Percentiles rank a stretch among this genome's conserved stretches.
phyloP scores from a whole-genome alignment of 2,113 vertebrate species.

The Monopterus albus region DNA sequence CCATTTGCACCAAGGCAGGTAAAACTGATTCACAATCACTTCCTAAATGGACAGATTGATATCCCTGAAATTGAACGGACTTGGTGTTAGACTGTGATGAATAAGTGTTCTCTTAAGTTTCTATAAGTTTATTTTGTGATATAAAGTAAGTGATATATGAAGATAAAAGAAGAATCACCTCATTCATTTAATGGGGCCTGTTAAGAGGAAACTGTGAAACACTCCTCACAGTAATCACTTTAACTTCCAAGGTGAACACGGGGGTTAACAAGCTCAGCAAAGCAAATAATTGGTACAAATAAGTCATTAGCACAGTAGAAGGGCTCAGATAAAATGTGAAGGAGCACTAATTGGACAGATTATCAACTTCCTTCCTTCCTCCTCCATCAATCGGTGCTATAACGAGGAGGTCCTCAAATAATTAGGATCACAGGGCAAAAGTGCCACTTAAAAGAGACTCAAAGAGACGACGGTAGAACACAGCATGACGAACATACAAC shows the following conservation, averaged over 20 bases:
- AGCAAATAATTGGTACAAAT: slow-evolving; percentile 86
- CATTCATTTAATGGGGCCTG: slow-evolving; percentile 2
- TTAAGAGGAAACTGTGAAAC: slow-evolving; percentile 40
- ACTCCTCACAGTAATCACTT: slow-evolving; percentile 59
- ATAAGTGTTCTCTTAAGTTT: too few species aligned
- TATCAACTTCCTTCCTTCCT: slow-evolving; percentile 80
- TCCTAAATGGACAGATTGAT: too few species aligned
- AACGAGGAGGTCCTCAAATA: slow-evolving; percentile 72
- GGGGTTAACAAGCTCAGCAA: slow-evolving; percentile 81
- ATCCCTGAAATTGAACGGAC: too few species aligned
- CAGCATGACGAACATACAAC: not conserved
- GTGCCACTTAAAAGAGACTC: slow-evolving; percentile 37
- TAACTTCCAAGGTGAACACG: slow-evolving; percentile 70
- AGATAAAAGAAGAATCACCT: not conserved
- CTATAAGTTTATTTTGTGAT: too few species aligned
- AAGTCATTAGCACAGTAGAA: slow-evolving; percentile 81
- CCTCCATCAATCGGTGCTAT: slow-evolving; percentile 73
- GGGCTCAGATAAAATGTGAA: slow-evolving; percentile 79
- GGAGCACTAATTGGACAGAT: slow-evolving; percentile 84
- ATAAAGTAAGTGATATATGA: too few species aligned
- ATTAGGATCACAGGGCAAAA: slow-evolving; percentile 72
- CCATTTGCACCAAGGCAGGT: too few species aligned
- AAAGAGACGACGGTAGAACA: slow-evolving; percentile 11
- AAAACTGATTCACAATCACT: too few species aligned
- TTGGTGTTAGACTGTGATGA: too few species aligned